Base-by-base conservation (phyloP, 2,888 invertebrate species). In the Labia minor region DNA sequence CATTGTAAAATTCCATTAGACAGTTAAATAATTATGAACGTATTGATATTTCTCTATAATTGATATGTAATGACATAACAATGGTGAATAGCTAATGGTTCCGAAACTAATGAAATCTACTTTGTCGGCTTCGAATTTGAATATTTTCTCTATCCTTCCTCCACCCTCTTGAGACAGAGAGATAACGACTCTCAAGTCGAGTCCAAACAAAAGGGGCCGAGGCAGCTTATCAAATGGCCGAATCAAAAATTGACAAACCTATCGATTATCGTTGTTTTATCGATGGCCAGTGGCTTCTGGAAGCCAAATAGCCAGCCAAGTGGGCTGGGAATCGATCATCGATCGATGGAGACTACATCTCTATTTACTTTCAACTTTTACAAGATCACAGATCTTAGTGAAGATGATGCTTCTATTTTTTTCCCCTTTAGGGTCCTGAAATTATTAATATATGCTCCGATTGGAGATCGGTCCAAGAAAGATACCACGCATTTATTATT, bases 11-110 rank as follows among this genome's bases (percentile, higher is more conserved):
- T 49, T n/a, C 49, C 49, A 49, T 49, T 49, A 49, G n/a, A 49
- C 16, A 49, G 49, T 49, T 49, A 49, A 49, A 49, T 49, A 49
- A 49, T 49, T 49, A 49, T 49, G 14, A 49, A n/a, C 49, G 49
- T 49, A 49, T 49, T 49, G 49, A 49, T 49, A 49, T 49, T 26
- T 26, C 26, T 49, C 49, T 49, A 49, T 49, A 49, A 49, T 49
- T 49, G 49, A 49, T 49, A 49, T 49, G 49, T 49, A 49, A 49
- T 49, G 49, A 49, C 49, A 49, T 49, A 49, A 49, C 49, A 49
- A 49, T 49, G 49, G 49, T 14, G 49, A 4, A 49, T 49, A 49
- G 49, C 49, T 49, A 49, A 49, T 49, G 49, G 49, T 8, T 11
- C 49, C 49, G 8, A 49, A 49, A 49, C 49, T 49, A 49, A 49